Percentiles rank a stretch among this genome's conserved stretches.
Evolutionary conservation across 2,888 invertebrate genomes (phyloP).

Genomic region (Rhamnusium bicolor): DNA sequence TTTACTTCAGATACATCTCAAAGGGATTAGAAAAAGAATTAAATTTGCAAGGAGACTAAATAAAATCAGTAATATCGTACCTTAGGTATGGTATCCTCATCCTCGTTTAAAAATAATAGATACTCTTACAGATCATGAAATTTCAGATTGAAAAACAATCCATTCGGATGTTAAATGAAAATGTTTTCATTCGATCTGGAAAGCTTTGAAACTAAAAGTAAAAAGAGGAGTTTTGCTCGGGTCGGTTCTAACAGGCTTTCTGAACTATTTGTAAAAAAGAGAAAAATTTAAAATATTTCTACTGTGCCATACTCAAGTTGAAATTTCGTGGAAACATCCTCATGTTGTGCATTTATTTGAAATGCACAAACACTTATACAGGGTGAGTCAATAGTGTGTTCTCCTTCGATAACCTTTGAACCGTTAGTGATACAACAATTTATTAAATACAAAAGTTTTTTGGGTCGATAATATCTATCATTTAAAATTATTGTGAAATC

Average conservation of each 20-base stretch:
- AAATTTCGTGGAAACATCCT: background rate
- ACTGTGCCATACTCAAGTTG: background rate
- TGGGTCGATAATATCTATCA: too few species aligned
- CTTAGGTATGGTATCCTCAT: background rate
- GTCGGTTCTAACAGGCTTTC: background rate
- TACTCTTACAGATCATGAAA: background rate
- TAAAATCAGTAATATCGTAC: background rate
- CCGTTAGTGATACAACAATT: too few species aligned
- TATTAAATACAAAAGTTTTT: too few species aligned
- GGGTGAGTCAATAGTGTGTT: too few species aligned
- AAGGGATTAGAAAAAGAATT: background rate
- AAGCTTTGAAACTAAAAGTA: background rate
- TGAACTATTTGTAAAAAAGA: background rate
- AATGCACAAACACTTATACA: too few species aligned
- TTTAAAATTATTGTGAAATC: too few species aligned
- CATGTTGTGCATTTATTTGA: too few species aligned
- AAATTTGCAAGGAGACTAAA: background rate
- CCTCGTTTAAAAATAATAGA: background rate
- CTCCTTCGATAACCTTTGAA: too few species aligned
- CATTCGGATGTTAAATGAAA: slow-evolving; percentile 4
- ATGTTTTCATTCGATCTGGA: slow-evolving; percentile 8
- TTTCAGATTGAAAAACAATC: background rate
- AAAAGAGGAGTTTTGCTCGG: background rate
- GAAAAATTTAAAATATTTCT: background rate
- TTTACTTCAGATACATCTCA: background rate